A percentile compares a stretch with the other conserved stretches of the same genome.
phyloP scores from a whole-genome alignment of 2,888 invertebrate species.

The Dyspetes luteomarginatus region DNA sequence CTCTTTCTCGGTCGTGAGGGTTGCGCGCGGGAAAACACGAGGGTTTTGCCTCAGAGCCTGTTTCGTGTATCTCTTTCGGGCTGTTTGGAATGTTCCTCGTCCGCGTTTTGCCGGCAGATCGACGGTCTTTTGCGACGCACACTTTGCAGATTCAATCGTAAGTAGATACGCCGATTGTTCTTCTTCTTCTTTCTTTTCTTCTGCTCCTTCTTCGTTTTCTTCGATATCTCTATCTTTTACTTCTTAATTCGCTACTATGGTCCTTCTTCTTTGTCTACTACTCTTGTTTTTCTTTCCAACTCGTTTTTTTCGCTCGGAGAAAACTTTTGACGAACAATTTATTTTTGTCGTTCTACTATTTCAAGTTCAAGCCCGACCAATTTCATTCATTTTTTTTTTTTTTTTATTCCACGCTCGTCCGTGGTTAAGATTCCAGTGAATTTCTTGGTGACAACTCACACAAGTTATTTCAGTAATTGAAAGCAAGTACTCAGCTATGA shows the following conservation, averaged over 20 bases:
- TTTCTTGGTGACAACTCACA: not conserved
- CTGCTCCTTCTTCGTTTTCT: not conserved
- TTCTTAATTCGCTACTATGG: not conserved
- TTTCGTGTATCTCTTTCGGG: conserved; percentile 37
- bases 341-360: not conserved
- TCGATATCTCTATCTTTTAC: not conserved
- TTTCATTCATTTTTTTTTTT: not conserved
- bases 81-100: conserved; percentile 12
- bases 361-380: not conserved
- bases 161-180: conserved; percentile 24
- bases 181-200: not conserved
- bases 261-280: not conserved
- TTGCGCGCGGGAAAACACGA: conserved; percentile 67
- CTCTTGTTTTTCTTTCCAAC: not conserved
- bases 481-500: not conserved
- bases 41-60: conserved; percentile 46
- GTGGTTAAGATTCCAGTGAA: conserved; percentile 1
- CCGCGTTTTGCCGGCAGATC: conserved; percentile 9
- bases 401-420: not conserved
- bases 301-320: no score
- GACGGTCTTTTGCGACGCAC: conserved; percentile 28
- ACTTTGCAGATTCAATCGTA: not conserved
- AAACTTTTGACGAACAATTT: conserved; percentile 5
- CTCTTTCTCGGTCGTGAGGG: conserved; percentile 50
- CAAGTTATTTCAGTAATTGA: conserved; percentile 19